Conservation (phyloP, 1,140 invertebrate genomes). For the Drosophila azteca region DNA sequence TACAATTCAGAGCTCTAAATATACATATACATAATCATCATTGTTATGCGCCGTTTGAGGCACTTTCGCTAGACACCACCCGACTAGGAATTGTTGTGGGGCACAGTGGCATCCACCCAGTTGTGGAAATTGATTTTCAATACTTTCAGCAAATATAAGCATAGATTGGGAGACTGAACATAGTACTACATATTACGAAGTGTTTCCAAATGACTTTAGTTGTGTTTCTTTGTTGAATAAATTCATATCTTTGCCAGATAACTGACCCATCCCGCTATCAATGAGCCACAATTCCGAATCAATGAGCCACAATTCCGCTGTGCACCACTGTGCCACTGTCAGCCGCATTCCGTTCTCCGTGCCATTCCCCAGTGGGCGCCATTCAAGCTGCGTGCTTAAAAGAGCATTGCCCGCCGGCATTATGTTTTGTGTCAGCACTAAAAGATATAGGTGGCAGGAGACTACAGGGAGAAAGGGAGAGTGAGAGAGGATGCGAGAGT, state of each 20-base stretch:
- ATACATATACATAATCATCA: conserved; percentile 59
- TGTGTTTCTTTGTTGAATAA: no score
- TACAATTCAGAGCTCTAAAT: conserved; percentile 9
- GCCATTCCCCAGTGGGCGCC: conserved; percentile 35
- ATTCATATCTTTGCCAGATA: no score
- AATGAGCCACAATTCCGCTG: background rate
- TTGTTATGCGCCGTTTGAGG: conserved; percentile 71
- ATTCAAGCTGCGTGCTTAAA: conserved; percentile 73
- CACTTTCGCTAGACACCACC: conserved; percentile 68
- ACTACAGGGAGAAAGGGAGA: background rate
- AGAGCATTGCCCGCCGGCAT: conserved; percentile 80
- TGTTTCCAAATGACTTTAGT: no score
- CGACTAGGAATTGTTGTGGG: conserved; percentile 18
- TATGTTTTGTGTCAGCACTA: conserved; percentile 78
- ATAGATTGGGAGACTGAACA: no score
- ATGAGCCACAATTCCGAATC: conserved; percentile 18
- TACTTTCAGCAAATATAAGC: background rate
- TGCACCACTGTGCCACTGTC: conserved; percentile 41
- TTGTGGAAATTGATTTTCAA: background rate
- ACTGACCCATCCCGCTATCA: background rate
- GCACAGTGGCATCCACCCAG: conserved; percentile 24
- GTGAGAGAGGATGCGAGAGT: background rate
- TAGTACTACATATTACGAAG: no score
- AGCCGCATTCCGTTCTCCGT: conserved; percentile 1
- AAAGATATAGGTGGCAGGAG: conserved; percentile 27